Conservation (phyloP, 2,113 vertebrate species). For the Myiagra hebetior region DNA sequence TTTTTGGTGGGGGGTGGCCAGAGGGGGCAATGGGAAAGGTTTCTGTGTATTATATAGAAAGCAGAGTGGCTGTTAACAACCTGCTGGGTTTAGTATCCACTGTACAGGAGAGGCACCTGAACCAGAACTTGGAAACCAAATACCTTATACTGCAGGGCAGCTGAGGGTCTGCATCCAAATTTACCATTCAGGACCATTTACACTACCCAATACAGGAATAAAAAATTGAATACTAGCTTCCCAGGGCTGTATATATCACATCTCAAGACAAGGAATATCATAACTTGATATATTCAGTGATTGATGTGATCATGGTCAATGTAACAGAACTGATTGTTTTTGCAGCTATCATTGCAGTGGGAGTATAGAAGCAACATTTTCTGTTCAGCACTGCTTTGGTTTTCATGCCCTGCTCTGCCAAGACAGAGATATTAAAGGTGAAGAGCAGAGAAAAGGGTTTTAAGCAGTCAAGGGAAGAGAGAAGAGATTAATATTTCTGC, state of each 20-base stretch:
- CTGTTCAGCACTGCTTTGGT: not conserved
- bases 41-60: not conserved
- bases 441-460: not conserved
- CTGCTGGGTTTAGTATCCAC: not conserved
- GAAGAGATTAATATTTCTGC: slow-evolving; percentile 29
- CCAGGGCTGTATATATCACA: not conserved
- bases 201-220: not conserved
- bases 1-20: not conserved
- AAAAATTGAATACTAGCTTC: not conserved
- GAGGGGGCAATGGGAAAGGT: not conserved
- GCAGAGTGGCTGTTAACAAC: not conserved
- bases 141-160: not conserved
- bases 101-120: not conserved
- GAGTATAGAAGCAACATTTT: not conserved
- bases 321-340: not conserved
- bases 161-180: not conserved
- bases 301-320: not conserved
- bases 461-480: slow-evolving; percentile 21
- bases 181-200: not conserved
- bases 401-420: not conserved
- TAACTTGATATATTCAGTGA: not conserved
- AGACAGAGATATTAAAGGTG: slow-evolving; percentile 36
- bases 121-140: not conserved
- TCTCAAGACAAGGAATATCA: not conserved
- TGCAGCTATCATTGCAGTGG: not conserved